Evolutionary conservation across 2,797 vertebrate species (phyloP), one percentile per base, ranked within the genome.

Genomic region (Galago senegalensis): DNA sequence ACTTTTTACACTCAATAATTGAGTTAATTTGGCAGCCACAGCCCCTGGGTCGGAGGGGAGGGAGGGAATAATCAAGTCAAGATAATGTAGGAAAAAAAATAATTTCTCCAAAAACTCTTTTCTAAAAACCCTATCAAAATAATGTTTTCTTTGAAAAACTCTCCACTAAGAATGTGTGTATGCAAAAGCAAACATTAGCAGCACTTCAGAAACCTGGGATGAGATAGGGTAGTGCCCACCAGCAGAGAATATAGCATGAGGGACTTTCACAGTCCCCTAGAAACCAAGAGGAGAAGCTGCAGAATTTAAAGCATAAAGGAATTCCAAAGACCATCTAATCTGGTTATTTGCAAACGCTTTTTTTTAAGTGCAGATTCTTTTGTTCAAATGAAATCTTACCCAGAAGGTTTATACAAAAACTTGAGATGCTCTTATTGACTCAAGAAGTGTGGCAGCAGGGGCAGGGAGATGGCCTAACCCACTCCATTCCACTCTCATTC

Each of bases 301-400:
- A 73, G 75, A 63, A 91, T 43, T 7, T 31, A 72, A 76, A 58
- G 37, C 65, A 60, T 43, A 25, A 69, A 94, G 25, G 70, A 60
- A 49, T 82, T 69, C 58, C 86, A 65, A 43, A 87, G 87, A 31
- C 67, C 76, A 29, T 70, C 75, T 95, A 77, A 96, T 96, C 89
- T 76, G 77, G 76, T 37, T 89, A 60, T 60, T 87, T 85, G 89
- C 43, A 18, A 87, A 79, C 25, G 34, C 76, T 91, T 76, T 75
- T 85, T 70, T 75, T 85, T 70, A 70, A 93, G 86, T 60, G 8
- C 25, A 43, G 63, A 86, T 91, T 95, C 84, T 89, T 97, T 96
- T 94, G 80, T 94, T 83, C 75, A 31, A 81, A 61, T 87, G 93
- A 96, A 97, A 96, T 81, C 93, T 93, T 77, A 96, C 27, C 86